Percentiles rank a stretch among this genome's conserved stretches.
phyloP scores from a whole-genome alignment of 2,113 vertebrate species.

The Megaceryle torquata region DNA sequence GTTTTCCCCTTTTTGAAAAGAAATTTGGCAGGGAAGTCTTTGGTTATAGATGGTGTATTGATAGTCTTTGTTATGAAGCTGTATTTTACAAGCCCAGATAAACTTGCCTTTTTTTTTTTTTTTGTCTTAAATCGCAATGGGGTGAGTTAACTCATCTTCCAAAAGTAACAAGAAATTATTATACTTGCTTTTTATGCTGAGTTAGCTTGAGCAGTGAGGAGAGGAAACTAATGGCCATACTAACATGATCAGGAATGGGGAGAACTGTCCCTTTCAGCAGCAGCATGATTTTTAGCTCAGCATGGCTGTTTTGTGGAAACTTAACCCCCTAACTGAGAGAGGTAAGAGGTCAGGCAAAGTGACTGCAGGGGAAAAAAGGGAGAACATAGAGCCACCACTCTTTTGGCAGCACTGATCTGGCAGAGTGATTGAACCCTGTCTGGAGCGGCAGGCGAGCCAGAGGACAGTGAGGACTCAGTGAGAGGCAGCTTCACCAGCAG shows the following conservation, averaged over 20 bases:
- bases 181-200: background rate
- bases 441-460: background rate
- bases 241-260: background rate
- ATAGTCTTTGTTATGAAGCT: background rate
- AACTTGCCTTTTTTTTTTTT: background rate
- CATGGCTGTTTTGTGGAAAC: background rate
- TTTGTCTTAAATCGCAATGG: rapidly evolving
- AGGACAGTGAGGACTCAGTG: background rate
- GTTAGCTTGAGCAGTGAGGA: background rate
- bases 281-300: background rate
- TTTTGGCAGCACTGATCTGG: background rate
- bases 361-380: rapidly evolving
- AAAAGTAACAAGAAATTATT: background rate
- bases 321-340: background rate
- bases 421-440: no score
- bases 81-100: background rate
- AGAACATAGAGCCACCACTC: background rate
- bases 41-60: background rate
- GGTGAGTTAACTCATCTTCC: background rate
- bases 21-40: background rate
- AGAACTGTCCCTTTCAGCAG: background rate
- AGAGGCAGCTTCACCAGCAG: background rate
- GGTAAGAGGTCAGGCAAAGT: background rate
- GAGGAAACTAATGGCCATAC: background rate
- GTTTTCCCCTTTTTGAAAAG: background rate